These are phyloP conservation scores for Drosophila jambulina DNA, from an alignment of 1,140 invertebrate genomes.

Conservation along the genomic window DNA sequence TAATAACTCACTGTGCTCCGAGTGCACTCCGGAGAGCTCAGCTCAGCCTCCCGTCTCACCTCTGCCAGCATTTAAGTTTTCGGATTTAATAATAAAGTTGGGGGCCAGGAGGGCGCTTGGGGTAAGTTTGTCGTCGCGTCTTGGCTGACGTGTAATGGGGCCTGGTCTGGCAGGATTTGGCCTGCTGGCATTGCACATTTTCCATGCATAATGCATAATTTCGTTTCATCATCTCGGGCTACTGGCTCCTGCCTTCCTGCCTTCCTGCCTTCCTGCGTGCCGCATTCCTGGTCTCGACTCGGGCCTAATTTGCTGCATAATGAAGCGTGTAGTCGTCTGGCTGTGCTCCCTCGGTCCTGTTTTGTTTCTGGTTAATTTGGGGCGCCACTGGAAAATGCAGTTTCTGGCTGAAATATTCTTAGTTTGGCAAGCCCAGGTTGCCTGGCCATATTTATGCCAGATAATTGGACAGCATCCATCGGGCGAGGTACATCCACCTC, in stretches of 20 bases:
- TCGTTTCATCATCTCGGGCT: conserved; percentile 70
- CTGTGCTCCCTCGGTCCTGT: conserved; percentile 16
- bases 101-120: conserved; percentile 15
- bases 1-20: conserved; percentile 78
- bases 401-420: conserved; percentile 31
- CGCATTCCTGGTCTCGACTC: conserved; percentile 33
- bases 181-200: conserved; percentile 60
- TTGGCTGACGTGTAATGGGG: conserved; percentile 74
- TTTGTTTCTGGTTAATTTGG: conserved; percentile 51
- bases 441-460: conserved; percentile 19
- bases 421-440: conserved; percentile 3
- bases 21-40: conserved; percentile 63
- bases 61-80: conserved; percentile 74
- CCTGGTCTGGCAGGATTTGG: conserved; percentile 49
- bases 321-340: conserved; percentile 73
- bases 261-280: not conserved
- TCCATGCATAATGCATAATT: conserved; percentile 81
- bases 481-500: conserved; percentile 10
- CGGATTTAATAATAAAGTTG: conserved; percentile 80
- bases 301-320: conserved; percentile 83
- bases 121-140: conserved; percentile 52
- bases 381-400: conserved; percentile 22
- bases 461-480: conserved; percentile 52
- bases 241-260: conserved; percentile 9
- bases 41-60: not conserved